These are phyloP conservation scores for Charaxes varanes DNA, from an alignment of 1,140 invertebrate species.

Conservation along the genomic window DNA sequence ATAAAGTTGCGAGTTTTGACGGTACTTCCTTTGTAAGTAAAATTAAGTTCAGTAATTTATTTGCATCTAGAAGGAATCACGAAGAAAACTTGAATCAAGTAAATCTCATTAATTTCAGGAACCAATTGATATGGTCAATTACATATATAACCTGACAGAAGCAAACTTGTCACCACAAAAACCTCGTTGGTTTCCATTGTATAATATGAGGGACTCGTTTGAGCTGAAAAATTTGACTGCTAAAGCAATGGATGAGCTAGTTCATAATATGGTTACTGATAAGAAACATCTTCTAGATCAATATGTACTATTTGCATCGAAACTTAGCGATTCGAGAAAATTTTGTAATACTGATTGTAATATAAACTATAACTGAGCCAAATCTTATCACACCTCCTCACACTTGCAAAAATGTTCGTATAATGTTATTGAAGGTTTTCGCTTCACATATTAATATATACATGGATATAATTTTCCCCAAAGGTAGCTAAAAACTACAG, in stretches of 20 bases:
- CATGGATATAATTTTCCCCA: too few relatives aligned
- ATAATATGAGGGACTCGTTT: constrained; percentile 80
- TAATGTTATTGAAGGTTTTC: too few relatives aligned
- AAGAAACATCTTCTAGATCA: constrained; percentile 40
- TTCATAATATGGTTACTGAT: constrained; percentile 68
- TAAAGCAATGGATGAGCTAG: constrained; percentile 59
- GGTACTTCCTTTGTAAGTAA: constrained; percentile 76
- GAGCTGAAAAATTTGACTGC: constrained; percentile 71
- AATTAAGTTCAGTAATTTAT: neutral
- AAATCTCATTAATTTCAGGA: constrained; percentile 75
- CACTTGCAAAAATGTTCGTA: too few relatives aligned
- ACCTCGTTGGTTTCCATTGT: constrained; percentile 80
- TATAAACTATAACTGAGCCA: too few relatives aligned
- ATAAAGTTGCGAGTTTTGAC: constrained; percentile 83
- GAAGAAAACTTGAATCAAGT: too few relatives aligned
- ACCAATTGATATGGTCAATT: constrained; percentile 82
- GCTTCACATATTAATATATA: too few relatives aligned
- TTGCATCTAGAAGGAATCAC: neutral
- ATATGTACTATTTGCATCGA: constrained; percentile 69
- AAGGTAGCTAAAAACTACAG: constrained; percentile 75
- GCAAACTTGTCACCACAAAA: constrained; percentile 77
- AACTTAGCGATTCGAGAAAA: constrained; percentile 71
- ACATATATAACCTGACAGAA: constrained; percentile 84
- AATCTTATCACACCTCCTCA: too few relatives aligned
- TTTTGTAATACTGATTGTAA: constrained; percentile 76